Conservation (phyloP, 1,140 invertebrate species). For the Parasteatoda tepidariorum region DNA sequence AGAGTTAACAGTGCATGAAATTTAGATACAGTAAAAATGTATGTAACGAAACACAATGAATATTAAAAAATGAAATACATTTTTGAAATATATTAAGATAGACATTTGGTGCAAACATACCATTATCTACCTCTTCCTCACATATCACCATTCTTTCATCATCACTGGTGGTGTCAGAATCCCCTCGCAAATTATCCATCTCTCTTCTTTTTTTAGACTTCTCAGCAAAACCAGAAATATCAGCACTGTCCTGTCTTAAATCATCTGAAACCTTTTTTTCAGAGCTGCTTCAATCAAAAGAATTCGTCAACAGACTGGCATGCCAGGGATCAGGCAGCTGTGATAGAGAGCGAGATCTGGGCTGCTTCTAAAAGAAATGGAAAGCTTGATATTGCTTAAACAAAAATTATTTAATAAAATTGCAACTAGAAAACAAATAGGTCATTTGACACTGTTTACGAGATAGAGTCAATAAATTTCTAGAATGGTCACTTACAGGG, state of each 20-base stretch:
- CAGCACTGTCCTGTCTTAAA: neutral
- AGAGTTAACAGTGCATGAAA: too few relatives aligned
- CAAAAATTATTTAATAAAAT: too few relatives aligned
- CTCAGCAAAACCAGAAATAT: too few relatives aligned
- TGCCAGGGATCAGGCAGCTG: conserved; percentile 57
- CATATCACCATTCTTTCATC: conserved; percentile 76
- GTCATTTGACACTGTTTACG: too few relatives aligned
- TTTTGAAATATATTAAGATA: too few relatives aligned
- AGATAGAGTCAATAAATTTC: too few relatives aligned
- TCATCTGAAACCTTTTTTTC: conserved; percentile 4
- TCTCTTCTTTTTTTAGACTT: conserved; percentile 30
- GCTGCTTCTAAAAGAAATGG: conserved; percentile 56
- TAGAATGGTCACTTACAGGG: too few relatives aligned
- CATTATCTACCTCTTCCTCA: conserved; percentile 64
- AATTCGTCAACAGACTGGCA: conserved; percentile 33
- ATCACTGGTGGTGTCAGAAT: conserved; percentile 71
- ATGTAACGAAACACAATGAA: too few relatives aligned
- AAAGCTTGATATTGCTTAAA: too few relatives aligned
- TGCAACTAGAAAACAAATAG: too few relatives aligned
- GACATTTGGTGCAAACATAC: conserved; percentile 15
- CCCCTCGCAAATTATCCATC: conserved; percentile 65
- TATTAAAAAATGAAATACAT: too few relatives aligned
- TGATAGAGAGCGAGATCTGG: conserved; percentile 58
- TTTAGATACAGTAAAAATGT: too few relatives aligned
- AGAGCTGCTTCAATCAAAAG: neutral